A percentile compares a stretch with the other conserved stretches of the same genome.
phyloP scores from a whole-genome alignment of 2,888 invertebrate genomes.

The Agrotis clavis region DNA sequence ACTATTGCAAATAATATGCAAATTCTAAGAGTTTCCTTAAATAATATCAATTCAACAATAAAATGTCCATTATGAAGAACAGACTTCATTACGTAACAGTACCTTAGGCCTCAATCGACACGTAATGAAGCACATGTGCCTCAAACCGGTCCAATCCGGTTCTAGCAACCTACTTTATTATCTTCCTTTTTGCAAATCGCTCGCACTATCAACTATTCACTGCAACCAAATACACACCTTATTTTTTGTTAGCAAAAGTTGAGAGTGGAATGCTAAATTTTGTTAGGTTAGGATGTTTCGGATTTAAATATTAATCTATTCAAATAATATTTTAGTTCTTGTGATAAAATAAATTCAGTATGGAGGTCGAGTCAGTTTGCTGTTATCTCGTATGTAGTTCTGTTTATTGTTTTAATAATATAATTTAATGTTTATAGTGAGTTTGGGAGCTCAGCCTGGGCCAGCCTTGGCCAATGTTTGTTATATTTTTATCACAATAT shows the following conservation, averaged over 20 bases:
- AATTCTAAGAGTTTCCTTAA: conserved; percentile 20
- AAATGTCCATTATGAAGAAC: conserved; percentile 20
- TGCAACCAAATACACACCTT: conserved; percentile 52
- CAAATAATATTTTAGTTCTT: conserved; percentile 82
- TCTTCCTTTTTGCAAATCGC: conserved; percentile 86
- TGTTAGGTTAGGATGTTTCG: conserved; percentile 63
- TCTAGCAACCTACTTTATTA: conserved; percentile 84
- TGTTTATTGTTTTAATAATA: conserved; percentile 73
- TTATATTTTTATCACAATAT: conserved; percentile 29
- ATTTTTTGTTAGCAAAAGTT: conserved; percentile 17
- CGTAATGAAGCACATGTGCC: conserved; percentile 72
- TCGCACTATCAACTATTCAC: conserved; percentile 65
- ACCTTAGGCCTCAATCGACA: conserved; percentile 56
- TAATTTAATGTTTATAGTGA: conserved; percentile 63
- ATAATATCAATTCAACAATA: conserved; percentile 28
- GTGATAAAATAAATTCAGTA: conserved; percentile 82
- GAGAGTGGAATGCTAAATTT: conserved; percentile 27
- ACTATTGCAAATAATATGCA: not conserved
- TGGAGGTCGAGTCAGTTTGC: conserved; percentile 77
- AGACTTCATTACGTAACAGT: conserved; percentile 54
- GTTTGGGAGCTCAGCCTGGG: conserved; percentile 34
- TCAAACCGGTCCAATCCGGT: conserved; percentile 77
- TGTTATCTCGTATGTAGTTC: conserved; percentile 74
- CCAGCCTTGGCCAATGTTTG: conserved; percentile 39
- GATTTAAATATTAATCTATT: conserved; percentile 75